These are phyloP conservation scores for Labeo calbasu DNA, from an alignment of 2,797 vertebrate species.

Conservation along the genomic window DNA sequence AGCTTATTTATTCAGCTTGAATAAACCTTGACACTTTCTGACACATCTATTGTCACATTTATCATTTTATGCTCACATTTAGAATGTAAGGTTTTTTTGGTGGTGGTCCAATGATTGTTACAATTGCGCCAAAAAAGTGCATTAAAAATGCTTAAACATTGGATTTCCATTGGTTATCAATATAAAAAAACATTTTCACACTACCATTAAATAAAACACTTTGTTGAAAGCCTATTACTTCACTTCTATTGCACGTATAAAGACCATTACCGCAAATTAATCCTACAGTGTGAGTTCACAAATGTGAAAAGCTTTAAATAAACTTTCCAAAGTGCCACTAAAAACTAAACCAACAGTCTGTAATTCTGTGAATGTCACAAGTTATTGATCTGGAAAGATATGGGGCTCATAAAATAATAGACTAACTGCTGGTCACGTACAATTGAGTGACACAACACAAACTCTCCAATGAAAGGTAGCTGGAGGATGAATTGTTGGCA, in stretches of 20 bases:
- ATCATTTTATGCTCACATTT: too few species aligned
- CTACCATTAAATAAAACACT: neutral
- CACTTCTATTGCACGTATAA: neutral
- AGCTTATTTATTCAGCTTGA: too few species aligned
- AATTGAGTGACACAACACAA: slow-evolving; percentile 32
- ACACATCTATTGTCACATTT: too few species aligned
- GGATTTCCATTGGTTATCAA: neutral
- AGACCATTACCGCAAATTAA: neutral
- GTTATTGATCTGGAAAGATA: slow-evolving; percentile 33
- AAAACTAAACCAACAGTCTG: slow-evolving; percentile 15
- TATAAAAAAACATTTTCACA: neutral
- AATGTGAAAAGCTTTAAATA: slow-evolving; percentile 19
- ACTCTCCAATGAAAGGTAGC: slow-evolving; percentile 16
- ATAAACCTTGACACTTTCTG: too few species aligned
- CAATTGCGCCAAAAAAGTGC: too few species aligned
- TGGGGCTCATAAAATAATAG: slow-evolving; percentile 27
- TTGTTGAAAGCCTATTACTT: neutral
- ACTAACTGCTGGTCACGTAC: slow-evolving; percentile 12
- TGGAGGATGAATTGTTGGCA: slow-evolving; percentile 19
- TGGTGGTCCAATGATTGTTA: too few species aligned
- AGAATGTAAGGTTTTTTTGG: too few species aligned
- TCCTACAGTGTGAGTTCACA: neutral
- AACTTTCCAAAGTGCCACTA: neutral
- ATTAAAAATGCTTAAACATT: too few species aligned
- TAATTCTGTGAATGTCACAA: slow-evolving; percentile 27